Conservation (phyloP, 2,113 vertebrate genomes). For the Silurus glanis region DNA sequence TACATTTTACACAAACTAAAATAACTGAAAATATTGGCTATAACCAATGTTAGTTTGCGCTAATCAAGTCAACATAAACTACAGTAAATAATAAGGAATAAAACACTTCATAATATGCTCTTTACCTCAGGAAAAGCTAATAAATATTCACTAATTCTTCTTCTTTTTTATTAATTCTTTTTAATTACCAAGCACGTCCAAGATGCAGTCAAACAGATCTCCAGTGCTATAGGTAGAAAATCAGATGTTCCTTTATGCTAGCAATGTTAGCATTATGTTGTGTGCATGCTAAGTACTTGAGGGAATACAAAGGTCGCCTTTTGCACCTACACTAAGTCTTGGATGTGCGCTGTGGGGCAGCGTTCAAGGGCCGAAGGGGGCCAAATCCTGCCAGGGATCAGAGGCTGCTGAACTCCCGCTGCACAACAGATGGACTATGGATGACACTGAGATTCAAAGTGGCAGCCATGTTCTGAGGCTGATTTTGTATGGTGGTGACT, state of each 20-base stretch:
- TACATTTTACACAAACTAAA: background rate
- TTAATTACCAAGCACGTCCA: slow-evolving; percentile 35
- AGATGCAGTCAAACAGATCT: slow-evolving; percentile 8
- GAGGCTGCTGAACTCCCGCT: slow-evolving; percentile 65
- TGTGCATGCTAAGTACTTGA: slow-evolving; percentile 69
- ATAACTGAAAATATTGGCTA: background rate
- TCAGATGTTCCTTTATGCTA: slow-evolving; percentile 66
- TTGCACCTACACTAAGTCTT: slow-evolving; percentile 77
- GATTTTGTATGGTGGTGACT: slow-evolving; percentile 66
- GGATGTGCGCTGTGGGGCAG: slow-evolving; percentile 71
- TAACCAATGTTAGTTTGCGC: background rate
- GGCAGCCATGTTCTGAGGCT: slow-evolving; percentile 71
- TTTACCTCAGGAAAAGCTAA: background rate
- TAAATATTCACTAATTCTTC: background rate
- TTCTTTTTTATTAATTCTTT: slow-evolving; percentile 23
- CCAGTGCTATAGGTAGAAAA: slow-evolving; percentile 61
- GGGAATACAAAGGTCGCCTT: slow-evolving; percentile 75
- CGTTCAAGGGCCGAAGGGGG: slow-evolving; percentile 63
- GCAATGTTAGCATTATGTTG: slow-evolving; percentile 73
- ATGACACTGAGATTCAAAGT: slow-evolving; percentile 75
- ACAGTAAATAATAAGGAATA: background rate
- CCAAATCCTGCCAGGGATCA: slow-evolving; percentile 70
- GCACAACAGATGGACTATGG: slow-evolving; percentile 78
- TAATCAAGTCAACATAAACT: background rate
- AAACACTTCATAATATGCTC: background rate